Percentiles rank a stretch among this genome's conserved stretches.
phyloP scores from a whole-genome alignment of 2,888 invertebrate species.

The Mycogona germanica region DNA sequence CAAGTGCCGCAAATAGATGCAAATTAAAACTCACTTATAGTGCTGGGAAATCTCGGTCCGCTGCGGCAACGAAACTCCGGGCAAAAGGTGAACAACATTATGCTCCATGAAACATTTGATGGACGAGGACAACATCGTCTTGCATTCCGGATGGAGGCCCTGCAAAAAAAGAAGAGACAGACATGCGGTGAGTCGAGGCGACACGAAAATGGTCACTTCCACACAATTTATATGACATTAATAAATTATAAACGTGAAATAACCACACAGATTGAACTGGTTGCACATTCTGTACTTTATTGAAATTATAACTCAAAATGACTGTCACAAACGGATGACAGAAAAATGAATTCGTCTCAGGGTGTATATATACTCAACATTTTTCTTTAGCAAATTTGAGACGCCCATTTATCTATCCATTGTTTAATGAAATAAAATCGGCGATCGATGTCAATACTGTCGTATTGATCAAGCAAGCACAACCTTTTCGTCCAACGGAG shows the following conservation, averaged over 20 bases:
- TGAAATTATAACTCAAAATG: no score
- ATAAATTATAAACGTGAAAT: neutral
- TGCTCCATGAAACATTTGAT: slow-evolving; percentile 23
- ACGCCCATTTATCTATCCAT: no score
- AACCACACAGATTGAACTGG: no score
- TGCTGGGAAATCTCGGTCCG: slow-evolving; percentile 22
- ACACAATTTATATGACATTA: neutral
- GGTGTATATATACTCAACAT: no score
- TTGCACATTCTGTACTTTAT: neutral
- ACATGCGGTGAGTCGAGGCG: no score
- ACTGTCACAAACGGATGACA: no score
- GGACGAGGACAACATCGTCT: slow-evolving; percentile 25
- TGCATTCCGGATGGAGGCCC: slow-evolving; percentile 25
- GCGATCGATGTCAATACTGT: no score
- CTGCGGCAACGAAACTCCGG: slow-evolving; percentile 26
- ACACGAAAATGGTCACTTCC: neutral
- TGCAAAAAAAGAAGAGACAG: slow-evolving; percentile 7
- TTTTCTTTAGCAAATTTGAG: no score
- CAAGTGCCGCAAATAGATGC: neutral
- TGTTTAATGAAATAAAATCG: no score
- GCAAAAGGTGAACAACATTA: slow-evolving; percentile 25
- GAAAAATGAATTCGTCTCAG: no score
- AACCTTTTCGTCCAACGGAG: no score
- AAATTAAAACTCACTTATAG: slow-evolving; percentile 23
- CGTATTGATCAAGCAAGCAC: no score